phyloP scores from a whole-genome alignment of 1,140 invertebrate genomes.

The Olivierus martensii region DNA sequence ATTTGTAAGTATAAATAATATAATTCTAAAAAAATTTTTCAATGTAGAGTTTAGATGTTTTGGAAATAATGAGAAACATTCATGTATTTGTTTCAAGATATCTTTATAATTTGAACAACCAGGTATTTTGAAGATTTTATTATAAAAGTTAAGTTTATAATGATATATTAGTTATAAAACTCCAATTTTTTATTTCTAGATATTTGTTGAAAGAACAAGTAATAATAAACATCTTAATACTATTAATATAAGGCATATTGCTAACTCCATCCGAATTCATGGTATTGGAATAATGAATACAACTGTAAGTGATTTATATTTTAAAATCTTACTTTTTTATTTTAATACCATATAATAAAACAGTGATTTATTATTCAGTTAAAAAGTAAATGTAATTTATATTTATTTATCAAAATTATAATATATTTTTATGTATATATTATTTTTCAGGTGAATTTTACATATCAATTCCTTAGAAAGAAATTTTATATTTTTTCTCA shows the following conservation, averaged over 20 bases:
- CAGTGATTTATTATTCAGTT: no score
- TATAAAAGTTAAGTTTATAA: conserved; percentile 78
- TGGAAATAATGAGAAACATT: conserved; percentile 96
- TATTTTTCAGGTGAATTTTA: conserved; percentile 69
- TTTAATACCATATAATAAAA: no score
- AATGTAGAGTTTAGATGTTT: conserved; percentile 81
- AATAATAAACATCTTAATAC: conserved; percentile 92
- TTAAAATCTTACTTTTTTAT: not conserved
- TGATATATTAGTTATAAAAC: no score
- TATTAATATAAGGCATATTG: conserved; percentile 87
- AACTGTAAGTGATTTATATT: conserved; percentile 41
- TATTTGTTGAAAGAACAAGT: conserved; percentile 84
- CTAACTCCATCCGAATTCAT: conserved; percentile 95
- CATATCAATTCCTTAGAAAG: conserved; percentile 88
- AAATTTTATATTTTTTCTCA: conserved; percentile 94
- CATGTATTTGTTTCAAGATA: conserved; percentile 89
- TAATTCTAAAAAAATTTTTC: no score
- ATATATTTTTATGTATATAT: no score
- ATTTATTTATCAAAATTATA: no score
- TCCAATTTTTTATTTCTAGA: conserved; percentile 32
- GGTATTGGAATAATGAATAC: conserved; percentile 96
- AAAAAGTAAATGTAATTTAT: not conserved
- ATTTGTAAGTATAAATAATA: no score
- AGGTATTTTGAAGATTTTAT: conserved; percentile 57
- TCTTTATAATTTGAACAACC: conserved; percentile 92